Evolutionary conservation across 1,140 invertebrate genomes (phyloP).

Genomic region (Metopolophium dirhodum): DNA sequence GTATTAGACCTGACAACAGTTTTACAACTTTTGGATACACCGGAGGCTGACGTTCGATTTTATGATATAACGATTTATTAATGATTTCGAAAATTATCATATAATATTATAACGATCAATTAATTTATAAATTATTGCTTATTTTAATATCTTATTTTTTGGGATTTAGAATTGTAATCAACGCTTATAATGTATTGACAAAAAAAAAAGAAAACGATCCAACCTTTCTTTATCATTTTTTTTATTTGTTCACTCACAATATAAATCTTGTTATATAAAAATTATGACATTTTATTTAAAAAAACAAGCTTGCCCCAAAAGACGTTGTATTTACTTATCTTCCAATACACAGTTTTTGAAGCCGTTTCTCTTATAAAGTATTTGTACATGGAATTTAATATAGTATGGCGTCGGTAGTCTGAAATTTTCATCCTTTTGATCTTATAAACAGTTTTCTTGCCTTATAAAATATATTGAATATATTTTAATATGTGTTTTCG

Average conservation of each 20-base stretch:
- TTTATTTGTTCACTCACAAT: background rate
- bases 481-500: too few species aligned
- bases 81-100: background rate
- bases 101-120: background rate
- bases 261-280: background rate
- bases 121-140: background rate
- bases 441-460: background rate
- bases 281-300: background rate
- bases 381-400: conserved; percentile 20
- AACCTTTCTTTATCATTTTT: too few species aligned
- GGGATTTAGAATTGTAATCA: too few species aligned
- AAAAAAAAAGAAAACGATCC: too few species aligned
- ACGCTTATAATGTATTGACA: too few species aligned
- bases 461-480: conserved; percentile 1
- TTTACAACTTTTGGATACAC: background rate
- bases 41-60: background rate
- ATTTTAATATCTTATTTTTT: too few species aligned
- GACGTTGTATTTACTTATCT: background rate
- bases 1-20: background rate
- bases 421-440: background rate
- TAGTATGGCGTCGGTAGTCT: background rate
- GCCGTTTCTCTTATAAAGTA: background rate
- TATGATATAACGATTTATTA: background rate
- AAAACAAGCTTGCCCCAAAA: background rate
- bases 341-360: background rate